phyloP scores from a whole-genome alignment of 2,113 vertebrate genomes.

The Mungos mungo region DNA sequence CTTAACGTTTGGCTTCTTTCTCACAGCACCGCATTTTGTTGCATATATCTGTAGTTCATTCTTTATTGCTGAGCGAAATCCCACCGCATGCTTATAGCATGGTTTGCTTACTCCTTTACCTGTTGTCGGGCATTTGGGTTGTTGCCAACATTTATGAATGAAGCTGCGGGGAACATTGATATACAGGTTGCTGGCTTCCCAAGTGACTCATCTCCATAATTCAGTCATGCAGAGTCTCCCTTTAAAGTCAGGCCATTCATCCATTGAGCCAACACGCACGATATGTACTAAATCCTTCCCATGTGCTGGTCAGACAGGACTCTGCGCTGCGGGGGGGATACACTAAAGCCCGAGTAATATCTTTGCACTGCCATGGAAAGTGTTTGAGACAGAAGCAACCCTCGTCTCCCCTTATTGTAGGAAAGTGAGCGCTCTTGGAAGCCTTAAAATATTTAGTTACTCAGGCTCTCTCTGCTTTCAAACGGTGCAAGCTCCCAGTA shows the following conservation, averaged over 20 bases:
- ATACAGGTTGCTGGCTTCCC: neutral
- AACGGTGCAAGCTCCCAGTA: neutral
- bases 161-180: neutral
- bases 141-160: neutral
- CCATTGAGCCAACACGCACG: neutral
- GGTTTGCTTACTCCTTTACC: neutral
- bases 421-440: neutral
- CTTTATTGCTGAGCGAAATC: neutral
- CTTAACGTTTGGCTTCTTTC: neutral
- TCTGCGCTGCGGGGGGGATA: too few relatives aligned
- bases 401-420: neutral
- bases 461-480: neutral
- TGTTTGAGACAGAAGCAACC: neutral
- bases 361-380: neutral
- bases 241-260: neutral
- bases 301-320: neutral
- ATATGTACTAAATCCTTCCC: neutral
- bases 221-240: neutral
- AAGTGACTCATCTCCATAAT: neutral
- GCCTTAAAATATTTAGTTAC: neutral
- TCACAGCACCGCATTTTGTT: neutral
- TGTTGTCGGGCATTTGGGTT: neutral
- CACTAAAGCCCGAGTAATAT: neutral
- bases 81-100: neutral
- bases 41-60: neutral